Conservation (phyloP, 2,113 vertebrate genomes). For the Brachyistius frenatus region DNA sequence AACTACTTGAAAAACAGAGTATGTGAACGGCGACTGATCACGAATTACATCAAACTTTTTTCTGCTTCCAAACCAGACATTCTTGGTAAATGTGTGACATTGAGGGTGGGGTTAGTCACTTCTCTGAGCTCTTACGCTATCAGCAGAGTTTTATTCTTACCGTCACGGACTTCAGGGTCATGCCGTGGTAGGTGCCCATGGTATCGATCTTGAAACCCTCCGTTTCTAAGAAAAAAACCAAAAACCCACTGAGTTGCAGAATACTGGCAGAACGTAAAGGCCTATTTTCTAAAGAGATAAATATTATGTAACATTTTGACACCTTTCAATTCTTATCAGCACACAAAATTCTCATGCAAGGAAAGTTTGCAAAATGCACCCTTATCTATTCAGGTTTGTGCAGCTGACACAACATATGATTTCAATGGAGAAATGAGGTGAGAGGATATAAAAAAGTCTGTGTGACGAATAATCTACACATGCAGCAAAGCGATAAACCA, state of each 20-base stretch:
- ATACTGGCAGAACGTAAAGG: neutral
- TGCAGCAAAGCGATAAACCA: too few species aligned
- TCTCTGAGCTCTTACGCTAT: neutral
- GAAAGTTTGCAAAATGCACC: too few species aligned
- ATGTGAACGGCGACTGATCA: too few species aligned
- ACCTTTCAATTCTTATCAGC: neutral
- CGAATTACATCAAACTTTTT: too few species aligned
- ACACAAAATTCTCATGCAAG: neutral
- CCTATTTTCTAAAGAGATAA: neutral
- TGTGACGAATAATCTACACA: too few species aligned
- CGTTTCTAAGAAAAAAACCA: slow-evolving; percentile 86
- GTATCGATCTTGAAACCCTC: slow-evolving; percentile 99
- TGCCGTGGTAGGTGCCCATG: slow-evolving; percentile 99
- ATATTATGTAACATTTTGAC: neutral
- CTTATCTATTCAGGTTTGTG: too few species aligned
- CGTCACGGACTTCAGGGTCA: slow-evolving; percentile 99
- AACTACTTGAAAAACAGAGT: neutral
- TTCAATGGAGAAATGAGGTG: too few species aligned
- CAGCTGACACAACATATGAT: too few species aligned
- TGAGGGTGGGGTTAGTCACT: neutral
- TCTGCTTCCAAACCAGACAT: too few species aligned
- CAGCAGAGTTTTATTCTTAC: slow-evolving; percentile 82
- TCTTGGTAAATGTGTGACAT: neutral
- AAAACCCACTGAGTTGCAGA: neutral
- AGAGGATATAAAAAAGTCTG: too few species aligned